Evolutionary conservation across 2,888 invertebrate species (phyloP).

Genomic region (Pseudococcus longispinus): DNA sequence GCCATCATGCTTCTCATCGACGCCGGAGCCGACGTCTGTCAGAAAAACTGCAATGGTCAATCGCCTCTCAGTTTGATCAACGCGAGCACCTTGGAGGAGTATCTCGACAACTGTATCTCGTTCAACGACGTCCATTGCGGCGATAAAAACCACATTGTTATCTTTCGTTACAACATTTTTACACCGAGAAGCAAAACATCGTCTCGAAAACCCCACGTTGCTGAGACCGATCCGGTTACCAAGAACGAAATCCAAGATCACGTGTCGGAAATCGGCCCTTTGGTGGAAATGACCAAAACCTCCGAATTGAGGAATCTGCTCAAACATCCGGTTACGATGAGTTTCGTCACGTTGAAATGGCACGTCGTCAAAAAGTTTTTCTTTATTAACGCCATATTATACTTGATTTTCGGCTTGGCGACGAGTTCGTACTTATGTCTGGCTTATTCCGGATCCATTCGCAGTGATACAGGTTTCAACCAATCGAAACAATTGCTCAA

Average conservation of each 20-base stretch:
- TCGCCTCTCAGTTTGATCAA: conserved; percentile 77
- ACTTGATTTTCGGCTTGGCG: conserved; percentile 71
- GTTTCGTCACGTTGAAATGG: conserved; percentile 83
- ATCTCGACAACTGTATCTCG: conserved; percentile 76
- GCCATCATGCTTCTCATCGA: conserved; percentile 65
- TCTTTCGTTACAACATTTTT: conserved; percentile 76
- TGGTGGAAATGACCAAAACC: conserved; percentile 75
- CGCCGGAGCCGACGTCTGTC: conserved; percentile 77
- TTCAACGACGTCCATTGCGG: conserved; percentile 71
- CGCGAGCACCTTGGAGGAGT: conserved; percentile 73
- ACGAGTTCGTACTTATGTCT: conserved; percentile 75
- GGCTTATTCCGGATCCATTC: conserved; percentile 61
- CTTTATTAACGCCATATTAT: conserved; percentile 75
- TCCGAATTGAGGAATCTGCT: conserved; percentile 74
- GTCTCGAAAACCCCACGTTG: too few relatives aligned
- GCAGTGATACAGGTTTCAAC: too few relatives aligned
- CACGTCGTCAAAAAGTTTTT: conserved; percentile 77
- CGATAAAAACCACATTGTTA: conserved; percentile 75
- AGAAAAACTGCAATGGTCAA: conserved; percentile 69
- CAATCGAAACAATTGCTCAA: conserved; percentile 54
- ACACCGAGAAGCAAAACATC: conserved; percentile 64
- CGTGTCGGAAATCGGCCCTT: conserved; percentile 73
- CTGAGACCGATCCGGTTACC: not conserved
- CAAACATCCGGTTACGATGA: conserved; percentile 80
- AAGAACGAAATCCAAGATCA: not conserved